Conservation (phyloP, 2,888 invertebrate species). For the Hoplodrina blanda region DNA sequence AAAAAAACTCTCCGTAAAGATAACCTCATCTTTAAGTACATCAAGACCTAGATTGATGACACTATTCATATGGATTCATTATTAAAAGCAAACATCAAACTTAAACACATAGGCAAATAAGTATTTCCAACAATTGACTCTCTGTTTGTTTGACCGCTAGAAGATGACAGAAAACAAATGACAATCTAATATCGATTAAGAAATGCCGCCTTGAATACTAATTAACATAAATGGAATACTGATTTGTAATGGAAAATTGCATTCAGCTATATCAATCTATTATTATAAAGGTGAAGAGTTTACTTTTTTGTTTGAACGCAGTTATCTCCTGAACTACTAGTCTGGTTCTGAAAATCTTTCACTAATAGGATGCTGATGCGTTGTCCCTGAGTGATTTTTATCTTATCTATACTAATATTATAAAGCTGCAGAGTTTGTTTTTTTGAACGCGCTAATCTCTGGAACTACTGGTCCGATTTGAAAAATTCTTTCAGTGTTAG, state of each 20-base stretch:
- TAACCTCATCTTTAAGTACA: background rate
- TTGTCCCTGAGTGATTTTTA: no score
- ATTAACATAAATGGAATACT: conserved; percentile 25
- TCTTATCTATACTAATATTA: no score
- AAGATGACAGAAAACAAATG: conserved; percentile 24
- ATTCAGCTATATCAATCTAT: background rate
- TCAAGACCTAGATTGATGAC: background rate
- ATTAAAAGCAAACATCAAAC: background rate
- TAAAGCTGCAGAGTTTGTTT: no score
- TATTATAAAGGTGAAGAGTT: no score
- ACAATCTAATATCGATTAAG: conserved; percentile 18
- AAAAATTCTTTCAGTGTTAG: no score
- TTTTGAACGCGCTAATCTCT: no score
- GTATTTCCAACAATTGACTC: conserved; percentile 1
- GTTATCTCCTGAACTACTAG: no score
- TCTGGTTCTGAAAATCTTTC: no score
- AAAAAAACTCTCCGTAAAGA: background rate
- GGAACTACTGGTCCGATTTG: no score
- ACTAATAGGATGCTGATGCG: no score
- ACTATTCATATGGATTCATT: background rate
- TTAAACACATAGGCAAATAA: background rate
- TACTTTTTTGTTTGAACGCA: no score
- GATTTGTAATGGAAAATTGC: conserved; percentile 15
- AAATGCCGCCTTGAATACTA: conserved; percentile 37
- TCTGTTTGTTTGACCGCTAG: conserved; percentile 5